phyloP scores from a whole-genome alignment of 2,888 invertebrate genomes.

The Pogonocherus hispidulus region DNA sequence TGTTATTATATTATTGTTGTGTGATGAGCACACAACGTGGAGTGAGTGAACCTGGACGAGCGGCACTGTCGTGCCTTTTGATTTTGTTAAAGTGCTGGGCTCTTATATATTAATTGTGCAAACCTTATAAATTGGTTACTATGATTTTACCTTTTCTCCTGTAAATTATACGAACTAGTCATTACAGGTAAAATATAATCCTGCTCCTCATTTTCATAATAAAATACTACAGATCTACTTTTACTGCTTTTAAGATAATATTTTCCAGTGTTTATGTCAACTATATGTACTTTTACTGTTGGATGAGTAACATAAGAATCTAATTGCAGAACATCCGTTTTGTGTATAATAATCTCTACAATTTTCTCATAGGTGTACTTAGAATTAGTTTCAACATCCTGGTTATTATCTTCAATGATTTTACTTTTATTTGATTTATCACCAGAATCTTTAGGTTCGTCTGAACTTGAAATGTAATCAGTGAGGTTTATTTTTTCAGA shows the following conservation, averaged over 20 bases:
- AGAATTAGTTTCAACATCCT: not conserved
- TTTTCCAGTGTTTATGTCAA: conserved; percentile 72
- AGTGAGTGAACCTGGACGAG: no score
- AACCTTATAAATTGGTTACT: no score
- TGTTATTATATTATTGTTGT: no score
- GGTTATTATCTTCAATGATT: not conserved
- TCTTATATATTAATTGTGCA: no score
- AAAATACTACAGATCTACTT: conserved; percentile 69
- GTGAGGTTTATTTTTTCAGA: not conserved
- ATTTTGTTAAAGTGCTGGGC: no score
- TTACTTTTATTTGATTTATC: not conserved
- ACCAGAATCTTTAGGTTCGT: not conserved
- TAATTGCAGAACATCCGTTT: conserved; percentile 73
- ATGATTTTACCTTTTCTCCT: conserved; percentile 69
- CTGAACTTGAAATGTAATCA: not conserved
- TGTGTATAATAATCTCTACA: conserved; percentile 72
- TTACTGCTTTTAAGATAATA: conserved; percentile 70
- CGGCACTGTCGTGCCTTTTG: no score
- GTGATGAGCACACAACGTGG: no score
- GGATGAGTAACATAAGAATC: conserved; percentile 75
- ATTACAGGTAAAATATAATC: conserved; percentile 73
- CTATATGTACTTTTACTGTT: conserved; percentile 74
- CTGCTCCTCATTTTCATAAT: conserved; percentile 67
- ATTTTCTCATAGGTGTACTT: conserved; percentile 61
- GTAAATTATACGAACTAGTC: conserved; percentile 75